phyloP scores from a whole-genome alignment of 1,140 invertebrate species.

The Listronotus bonariensis region DNA sequence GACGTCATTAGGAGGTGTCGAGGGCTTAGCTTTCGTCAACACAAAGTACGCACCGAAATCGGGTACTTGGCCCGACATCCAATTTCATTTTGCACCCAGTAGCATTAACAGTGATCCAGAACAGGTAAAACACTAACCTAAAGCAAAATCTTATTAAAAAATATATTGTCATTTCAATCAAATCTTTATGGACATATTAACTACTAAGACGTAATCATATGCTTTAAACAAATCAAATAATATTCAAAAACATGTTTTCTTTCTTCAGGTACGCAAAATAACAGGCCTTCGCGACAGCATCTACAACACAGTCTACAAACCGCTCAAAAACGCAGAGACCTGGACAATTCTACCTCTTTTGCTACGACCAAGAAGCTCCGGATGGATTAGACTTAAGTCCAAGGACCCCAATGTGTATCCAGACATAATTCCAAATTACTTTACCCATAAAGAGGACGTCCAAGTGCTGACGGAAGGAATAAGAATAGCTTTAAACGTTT shows the following conservation, averaged over 20 bases:
- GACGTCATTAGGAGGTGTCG: slow-evolving; percentile 77
- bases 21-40: slow-evolving; percentile 83
- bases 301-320: slow-evolving; percentile 85
- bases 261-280: slow-evolving; percentile 61
- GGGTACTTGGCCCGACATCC: slow-evolving; percentile 80
- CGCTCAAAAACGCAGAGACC: slow-evolving; percentile 74
- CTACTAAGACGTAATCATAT: too few relatives aligned
- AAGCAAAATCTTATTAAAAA: background rate
- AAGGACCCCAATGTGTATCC: slow-evolving; percentile 81
- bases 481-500: slow-evolving; percentile 77
- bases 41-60: slow-evolving; percentile 77
- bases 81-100: slow-evolving; percentile 84
- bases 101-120: slow-evolving; percentile 81
- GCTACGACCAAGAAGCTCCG: slow-evolving; percentile 80
- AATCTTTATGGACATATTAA: background rate
- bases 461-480: slow-evolving; percentile 79
- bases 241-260: background rate
- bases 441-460: slow-evolving; percentile 79
- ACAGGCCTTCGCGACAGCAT: slow-evolving; percentile 77
- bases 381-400: slow-evolving; percentile 77
- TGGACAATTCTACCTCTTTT: slow-evolving; percentile 83
- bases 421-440: slow-evolving; percentile 90
- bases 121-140: slow-evolving; percentile 51
- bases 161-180: background rate
- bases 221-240: background rate